Conservation (phyloP, 1,140 invertebrate genomes). For the Telenomus remus region DNA sequence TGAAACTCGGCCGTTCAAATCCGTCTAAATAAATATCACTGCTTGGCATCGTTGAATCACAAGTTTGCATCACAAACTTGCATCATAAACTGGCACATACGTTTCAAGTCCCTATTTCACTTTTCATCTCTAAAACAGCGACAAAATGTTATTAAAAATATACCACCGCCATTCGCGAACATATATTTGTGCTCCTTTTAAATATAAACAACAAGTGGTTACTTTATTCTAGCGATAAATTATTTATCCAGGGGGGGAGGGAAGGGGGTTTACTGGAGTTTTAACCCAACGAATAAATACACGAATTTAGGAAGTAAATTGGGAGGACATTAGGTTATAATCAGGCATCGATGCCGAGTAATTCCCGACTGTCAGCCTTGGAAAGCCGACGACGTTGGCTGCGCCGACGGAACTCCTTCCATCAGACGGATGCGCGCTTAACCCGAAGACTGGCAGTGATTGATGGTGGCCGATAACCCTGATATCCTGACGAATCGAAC, state of each 20-base stretch:
- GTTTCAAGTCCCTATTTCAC: not conserved
- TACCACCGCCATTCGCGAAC: too few relatives aligned
- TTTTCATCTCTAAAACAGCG: too few relatives aligned
- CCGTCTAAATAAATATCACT: not conserved
- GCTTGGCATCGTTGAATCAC: not conserved
- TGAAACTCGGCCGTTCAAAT: too few relatives aligned
- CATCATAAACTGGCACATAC: too few relatives aligned
- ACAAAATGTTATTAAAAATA: too few relatives aligned
- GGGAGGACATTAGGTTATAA: not conserved
- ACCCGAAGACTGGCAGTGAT: constrained; percentile 68
- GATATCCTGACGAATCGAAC: constrained; percentile 69
- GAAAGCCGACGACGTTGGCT: constrained; percentile 71
- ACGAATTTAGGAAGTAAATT: not conserved
- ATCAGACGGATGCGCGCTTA: constrained; percentile 75
- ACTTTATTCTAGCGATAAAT: too few relatives aligned
- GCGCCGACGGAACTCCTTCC: constrained; percentile 73
- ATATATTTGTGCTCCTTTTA: too few relatives aligned
- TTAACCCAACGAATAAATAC: too few relatives aligned
- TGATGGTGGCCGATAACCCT: constrained; percentile 70
- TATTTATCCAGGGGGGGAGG: too few relatives aligned
- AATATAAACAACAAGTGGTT: too few relatives aligned
- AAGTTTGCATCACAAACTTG: not conserved
- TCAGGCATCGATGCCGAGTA: constrained; percentile 71
- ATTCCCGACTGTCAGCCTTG: constrained; percentile 67
- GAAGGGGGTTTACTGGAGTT: too few relatives aligned